Base-by-base conservation (phyloP, 2,888 invertebrate species). In the Oeneis ivallda region DNA sequence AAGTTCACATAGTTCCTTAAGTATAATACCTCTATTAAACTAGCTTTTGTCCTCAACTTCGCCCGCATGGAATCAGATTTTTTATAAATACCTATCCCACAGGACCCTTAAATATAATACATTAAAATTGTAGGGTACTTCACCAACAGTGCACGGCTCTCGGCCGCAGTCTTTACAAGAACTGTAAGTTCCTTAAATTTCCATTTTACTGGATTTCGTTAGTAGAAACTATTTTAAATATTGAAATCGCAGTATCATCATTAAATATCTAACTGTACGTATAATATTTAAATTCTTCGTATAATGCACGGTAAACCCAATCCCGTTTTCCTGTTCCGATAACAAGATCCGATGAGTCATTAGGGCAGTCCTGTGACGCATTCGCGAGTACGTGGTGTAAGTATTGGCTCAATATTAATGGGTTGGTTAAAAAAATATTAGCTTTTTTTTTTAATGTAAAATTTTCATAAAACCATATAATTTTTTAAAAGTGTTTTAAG, bases 331-430 rank as follows among this genome's bases (percentile, higher is more conserved):
- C 67, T 65, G 70, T 71, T 70, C 34, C 50, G 65, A 56, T 69
- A 66, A 54, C 57, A 50, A 63, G 54, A 63, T 69, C 56, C 50
- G 57, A 49, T 70, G 72, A 73, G 50, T 73, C 73, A 72, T 41
- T 53, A 53, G 72, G 69, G 61, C 66, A 50, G 65, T 67, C 67
- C 71, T 67, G 70, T 68, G 66, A 71, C 71, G 69, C 68, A 64
- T 56, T 43, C 47, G 13, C 32, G 60, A 53, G 37, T 49, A 26
- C 39, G n/a, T 26, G 50, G 60, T 41, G 50, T 19, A 50, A 7
- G 49, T 47, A 37, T 34, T 32, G 32, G 37, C 41, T 49, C 8
- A 26, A 15, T 15, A 4, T 2, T 26, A 4, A 10, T 10, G 6
- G 26, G 11, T 50, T 47, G n/a, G n/a, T 6, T 13, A 41, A 41